A percentile compares a stretch with the other conserved stretches of the same genome.
Conservation (phyloP, 2,113 vertebrate species). For the Mohoua ochrocephala region DNA sequence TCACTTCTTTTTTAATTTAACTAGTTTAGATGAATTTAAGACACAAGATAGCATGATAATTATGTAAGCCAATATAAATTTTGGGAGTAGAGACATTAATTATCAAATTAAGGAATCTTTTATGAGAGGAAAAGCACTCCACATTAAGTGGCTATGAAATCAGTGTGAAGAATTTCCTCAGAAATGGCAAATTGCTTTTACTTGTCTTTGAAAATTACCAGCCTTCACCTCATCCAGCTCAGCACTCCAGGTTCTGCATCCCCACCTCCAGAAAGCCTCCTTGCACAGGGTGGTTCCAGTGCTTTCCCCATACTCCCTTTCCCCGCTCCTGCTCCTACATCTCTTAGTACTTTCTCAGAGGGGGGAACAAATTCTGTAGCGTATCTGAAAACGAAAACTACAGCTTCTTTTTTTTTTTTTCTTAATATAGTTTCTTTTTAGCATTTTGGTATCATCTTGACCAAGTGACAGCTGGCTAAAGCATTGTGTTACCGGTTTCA, state of each 20-base stretch:
- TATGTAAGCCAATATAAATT: not conserved
- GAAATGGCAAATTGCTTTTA: not conserved
- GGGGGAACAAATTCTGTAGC: not conserved
- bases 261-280: not conserved
- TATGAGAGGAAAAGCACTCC: not conserved
- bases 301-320: not conserved
- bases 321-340: not conserved
- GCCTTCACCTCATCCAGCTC: not conserved
- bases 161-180: not conserved
- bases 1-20: not conserved
- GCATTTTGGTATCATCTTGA: not conserved
- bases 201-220: not conserved
- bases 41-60: not conserved
- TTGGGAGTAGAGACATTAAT: not conserved
- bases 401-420: not conserved
- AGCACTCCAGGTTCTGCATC: not conserved
- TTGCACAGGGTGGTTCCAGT: not conserved
- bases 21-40: not conserved
- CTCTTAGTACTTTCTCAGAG: not conserved
- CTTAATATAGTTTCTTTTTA: not conserved
- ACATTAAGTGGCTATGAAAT: not conserved
- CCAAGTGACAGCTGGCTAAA: not conserved
- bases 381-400: not conserved
- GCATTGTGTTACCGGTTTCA: not conserved
- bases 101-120: not conserved